Percentiles rank a stretch among this genome's conserved stretches.
Conservation (phyloP, 2,113 vertebrate species). For the Hydrochoerus hydrochaeris region DNA sequence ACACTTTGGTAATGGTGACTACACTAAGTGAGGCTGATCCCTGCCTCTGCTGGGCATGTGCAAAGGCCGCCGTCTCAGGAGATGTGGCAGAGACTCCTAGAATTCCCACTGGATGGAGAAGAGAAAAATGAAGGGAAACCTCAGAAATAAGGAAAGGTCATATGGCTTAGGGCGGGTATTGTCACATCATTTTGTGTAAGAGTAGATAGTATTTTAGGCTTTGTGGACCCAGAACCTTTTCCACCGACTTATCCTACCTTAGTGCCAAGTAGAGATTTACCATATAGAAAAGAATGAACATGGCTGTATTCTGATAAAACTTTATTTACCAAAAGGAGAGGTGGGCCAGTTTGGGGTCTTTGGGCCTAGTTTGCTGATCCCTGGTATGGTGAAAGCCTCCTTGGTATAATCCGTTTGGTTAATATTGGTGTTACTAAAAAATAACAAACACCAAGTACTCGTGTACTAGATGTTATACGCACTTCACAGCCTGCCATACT, state of each 20-base stretch:
- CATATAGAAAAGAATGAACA: not conserved
- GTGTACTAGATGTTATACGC: too few relatives aligned
- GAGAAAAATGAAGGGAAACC: not conserved
- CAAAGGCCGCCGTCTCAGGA: not conserved
- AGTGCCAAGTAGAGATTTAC: not conserved
- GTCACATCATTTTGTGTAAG: not conserved
- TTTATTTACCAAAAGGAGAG: not conserved
- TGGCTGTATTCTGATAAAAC: not conserved
- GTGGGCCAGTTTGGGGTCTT: not conserved
- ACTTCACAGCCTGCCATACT: not conserved
- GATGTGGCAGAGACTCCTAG: not conserved
- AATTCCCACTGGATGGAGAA: accelerated
- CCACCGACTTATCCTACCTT: too few relatives aligned
- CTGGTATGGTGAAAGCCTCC: not conserved
- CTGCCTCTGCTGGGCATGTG: not conserved
- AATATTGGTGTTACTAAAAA: not conserved
- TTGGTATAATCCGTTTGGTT: not conserved
- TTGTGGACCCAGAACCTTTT: not conserved
- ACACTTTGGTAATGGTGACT: not conserved
- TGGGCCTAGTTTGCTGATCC: not conserved
- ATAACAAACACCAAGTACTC: not conserved
- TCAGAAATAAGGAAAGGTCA: not conserved
- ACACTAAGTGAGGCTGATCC: accelerated
- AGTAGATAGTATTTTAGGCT: not conserved
- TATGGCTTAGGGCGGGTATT: accelerated